Percentiles rank a stretch among this genome's conserved stretches.
Evolutionary conservation across 1,140 invertebrate genomes (phyloP).

Genomic region (Hyles vespertilio): DNA sequence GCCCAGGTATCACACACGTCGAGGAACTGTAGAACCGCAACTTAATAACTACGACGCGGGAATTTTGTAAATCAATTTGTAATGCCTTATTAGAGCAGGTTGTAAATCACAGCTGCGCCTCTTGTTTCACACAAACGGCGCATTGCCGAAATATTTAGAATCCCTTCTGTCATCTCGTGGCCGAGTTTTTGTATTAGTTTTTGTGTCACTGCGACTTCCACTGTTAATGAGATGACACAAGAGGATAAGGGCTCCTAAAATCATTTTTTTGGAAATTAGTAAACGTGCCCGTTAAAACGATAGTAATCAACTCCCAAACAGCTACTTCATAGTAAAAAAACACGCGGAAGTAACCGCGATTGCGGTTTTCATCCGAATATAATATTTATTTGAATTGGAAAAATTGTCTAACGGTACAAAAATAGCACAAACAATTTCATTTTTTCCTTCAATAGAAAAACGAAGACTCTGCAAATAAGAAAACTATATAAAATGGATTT

Average conservation of each 20-base stretch:
- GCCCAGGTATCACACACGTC: neutral
- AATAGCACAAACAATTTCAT: no score
- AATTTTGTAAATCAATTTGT: slow-evolving; percentile 54
- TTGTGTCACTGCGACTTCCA: slow-evolving; percentile 36
- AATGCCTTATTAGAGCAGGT: slow-evolving; percentile 23
- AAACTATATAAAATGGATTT: slow-evolving; percentile 33
- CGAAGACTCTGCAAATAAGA: neutral
- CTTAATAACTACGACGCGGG: neutral
- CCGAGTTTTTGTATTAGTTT: slow-evolving; percentile 47
- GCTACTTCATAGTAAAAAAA: no score
- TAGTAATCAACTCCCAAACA: no score
- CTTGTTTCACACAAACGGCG: slow-evolving; percentile 58
- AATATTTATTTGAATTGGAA: no score
- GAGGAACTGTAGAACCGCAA: neutral
- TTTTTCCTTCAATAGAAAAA: no score
- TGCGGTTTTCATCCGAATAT: no score
- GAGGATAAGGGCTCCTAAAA: slow-evolving; percentile 3
- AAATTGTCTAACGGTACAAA: no score
- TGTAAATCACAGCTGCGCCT: slow-evolving; percentile 54
- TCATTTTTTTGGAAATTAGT: neutral
- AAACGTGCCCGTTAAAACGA: neutral
- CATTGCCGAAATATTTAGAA: slow-evolving; percentile 68
- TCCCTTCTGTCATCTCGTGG: slow-evolving; percentile 56
- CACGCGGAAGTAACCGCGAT: no score
- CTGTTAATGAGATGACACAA: slow-evolving; percentile 50